A percentile compares a stretch with the other conserved stretches of the same genome.
These are phyloP conservation scores for Stenichneumon culpator DNA, from an alignment of 2,888 invertebrate genomes.

Conservation along the genomic window DNA sequence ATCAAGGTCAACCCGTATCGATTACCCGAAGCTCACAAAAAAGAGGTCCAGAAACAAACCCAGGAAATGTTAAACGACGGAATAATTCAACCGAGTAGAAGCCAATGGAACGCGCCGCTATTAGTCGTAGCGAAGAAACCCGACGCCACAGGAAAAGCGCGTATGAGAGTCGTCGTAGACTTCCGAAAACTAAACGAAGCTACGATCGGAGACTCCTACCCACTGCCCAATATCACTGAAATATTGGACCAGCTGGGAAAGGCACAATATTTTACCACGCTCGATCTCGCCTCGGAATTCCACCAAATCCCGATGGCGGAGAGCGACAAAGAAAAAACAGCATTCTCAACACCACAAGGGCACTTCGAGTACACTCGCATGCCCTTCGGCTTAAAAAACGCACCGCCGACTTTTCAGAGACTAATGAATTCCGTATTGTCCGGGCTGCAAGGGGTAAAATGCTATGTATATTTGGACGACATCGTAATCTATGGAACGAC, in stretches of 20 bases:
- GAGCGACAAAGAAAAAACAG: conserved; percentile 28
- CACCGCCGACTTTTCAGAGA: conserved; percentile 44
- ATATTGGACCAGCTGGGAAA: conserved; percentile 41
- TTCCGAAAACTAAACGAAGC: conserved; percentile 42
- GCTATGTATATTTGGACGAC: conserved; percentile 58
- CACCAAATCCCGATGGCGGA: too few relatives aligned
- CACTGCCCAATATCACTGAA: conserved; percentile 14
- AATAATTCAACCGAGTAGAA: not conserved
- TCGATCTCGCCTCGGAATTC: conserved; percentile 30
- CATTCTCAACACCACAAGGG: not conserved
- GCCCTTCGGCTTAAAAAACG: conserved; percentile 20
- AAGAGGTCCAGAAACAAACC: too few relatives aligned
- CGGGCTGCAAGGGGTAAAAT: conserved; percentile 34
- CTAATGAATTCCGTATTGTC: conserved; percentile 45
- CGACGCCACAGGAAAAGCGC: conserved; percentile 7
- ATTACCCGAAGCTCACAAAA: not conserved
- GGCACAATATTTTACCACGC: conserved; percentile 35
- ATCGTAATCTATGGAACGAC: conserved; percentile 38
- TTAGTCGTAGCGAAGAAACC: conserved; percentile 7
- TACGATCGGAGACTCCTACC: conserved; percentile 4
- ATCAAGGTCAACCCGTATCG: conserved; percentile 2
- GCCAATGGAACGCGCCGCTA: not conserved
- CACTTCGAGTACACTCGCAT: conserved; percentile 37
- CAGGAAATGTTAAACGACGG: too few relatives aligned
- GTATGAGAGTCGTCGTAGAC: conserved; percentile 35